Evolutionary conservation across 2,888 invertebrate species (phyloP), one percentile per base, ranked within the genome.

Genomic region (Proisotoma minuta): DNA sequence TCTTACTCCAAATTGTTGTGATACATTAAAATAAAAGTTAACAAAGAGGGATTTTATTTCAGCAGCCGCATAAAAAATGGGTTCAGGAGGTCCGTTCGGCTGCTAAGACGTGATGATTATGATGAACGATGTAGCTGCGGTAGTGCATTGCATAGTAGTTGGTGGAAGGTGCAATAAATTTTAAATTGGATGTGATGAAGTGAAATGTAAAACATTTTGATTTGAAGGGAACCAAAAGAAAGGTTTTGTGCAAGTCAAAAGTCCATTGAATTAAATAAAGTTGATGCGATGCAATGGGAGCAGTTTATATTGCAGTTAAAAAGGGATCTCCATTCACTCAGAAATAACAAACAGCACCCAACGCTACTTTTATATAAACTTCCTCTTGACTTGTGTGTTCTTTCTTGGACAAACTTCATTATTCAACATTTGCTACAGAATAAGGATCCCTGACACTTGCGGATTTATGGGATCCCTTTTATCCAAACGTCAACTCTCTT

Each of bases 371-470:
- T 49, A 49, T 23, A 47, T 40, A n/a, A n/a, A n/a, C n/a, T n/a
- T n/a, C n/a, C n/a, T n/a, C n/a, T n/a, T n/a, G n/a, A 60, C 47
- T 34, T 54, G 56, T 49, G 54, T 57, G 51, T 57, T 62, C 57
- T n/a, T n/a, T 43, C 47, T 47, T 67, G 59, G n/a, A n/a, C n/a
- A n/a, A n/a, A n/a, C n/a, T 60, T 67, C 62, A 64, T 68, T 65
- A 68, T 68, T 68, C 62, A 43, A 24, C 57, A 47, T 60, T 66
- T 66, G n/a, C n/a, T n/a, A n/a, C n/a, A n/a, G n/a, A n/a, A n/a
- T n/a, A n/a, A n/a, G n/a, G n/a, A n/a, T n/a, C n/a, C n/a, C n/a
- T 69, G 69, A 66, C 69, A 66, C 64, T 66, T 59, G 64, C 66
- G 62, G 67, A 69, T 69, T 69, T 69, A 69, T 69, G 69, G 52